Evolutionary conservation across 2,888 invertebrate species (phyloP), one percentile per base, ranked within the genome.

Genomic region (Tolmerus cingulatus): DNA sequence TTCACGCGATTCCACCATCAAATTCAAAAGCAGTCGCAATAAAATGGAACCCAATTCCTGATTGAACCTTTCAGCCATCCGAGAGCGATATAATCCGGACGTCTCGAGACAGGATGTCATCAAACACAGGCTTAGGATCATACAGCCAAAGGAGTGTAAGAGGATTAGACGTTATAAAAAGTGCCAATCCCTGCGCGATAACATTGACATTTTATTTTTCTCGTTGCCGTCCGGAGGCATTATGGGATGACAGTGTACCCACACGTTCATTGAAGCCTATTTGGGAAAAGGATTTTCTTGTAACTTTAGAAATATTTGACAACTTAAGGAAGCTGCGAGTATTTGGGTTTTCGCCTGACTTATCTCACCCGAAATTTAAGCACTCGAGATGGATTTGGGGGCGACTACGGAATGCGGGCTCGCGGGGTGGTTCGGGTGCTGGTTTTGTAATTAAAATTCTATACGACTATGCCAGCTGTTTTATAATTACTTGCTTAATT

Each of bases 211-310:
- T 88, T 87, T 87, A 85, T 88, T 88, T 87, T 86, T 79, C 78
- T 87, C 79, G 16, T 77, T 77, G 55, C 77, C 55, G 77, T 86
- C 86, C 86, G 77, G 46, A 55, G 77, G 86, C 55, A 86, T 86
- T 86, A 55, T n/a, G 76, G 77, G 86, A 86, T 77, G 76, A 86
- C 86, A 77, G 86, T 86, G 86, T 86, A 77, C 77, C 77, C 86
- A 86, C 77, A 85, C 85, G 74, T 86, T 86, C 51, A 86, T 30
- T 76, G 55, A 55, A 86, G 86, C 86, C 87, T 85, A 87, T 87
- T 87, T 87, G 84, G 87, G 81, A 86, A 88, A 88, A 88, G 88
- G 88, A 88, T 88, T 88, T 88, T 88, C 88, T 87, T 87, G 88
- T 88, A 86, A 77, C 88, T 87, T 57, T 66, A 86, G 87, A 88